phyloP scores from a whole-genome alignment of 2,797 vertebrate species.

The Merluccius polli region DNA sequence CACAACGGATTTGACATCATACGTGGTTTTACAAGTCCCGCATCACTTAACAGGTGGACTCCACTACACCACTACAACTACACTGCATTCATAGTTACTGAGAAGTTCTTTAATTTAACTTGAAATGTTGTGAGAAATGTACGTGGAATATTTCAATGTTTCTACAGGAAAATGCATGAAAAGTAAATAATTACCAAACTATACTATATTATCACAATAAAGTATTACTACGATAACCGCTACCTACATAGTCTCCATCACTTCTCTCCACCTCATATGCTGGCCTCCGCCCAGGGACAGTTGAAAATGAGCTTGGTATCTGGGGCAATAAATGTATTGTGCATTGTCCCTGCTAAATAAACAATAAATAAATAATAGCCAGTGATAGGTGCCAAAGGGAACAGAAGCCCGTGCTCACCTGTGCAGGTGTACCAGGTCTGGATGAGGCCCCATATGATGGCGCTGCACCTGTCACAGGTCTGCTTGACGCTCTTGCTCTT shows the following conservation, averaged over 20 bases:
- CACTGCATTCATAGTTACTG: background rate
- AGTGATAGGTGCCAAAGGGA: background rate
- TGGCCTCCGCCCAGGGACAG: too few species aligned
- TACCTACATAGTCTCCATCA: too few species aligned
- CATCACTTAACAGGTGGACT: background rate
- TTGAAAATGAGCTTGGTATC: too few species aligned
- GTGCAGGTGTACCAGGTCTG: conserved; percentile 99
- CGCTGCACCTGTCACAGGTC: conserved; percentile 92
- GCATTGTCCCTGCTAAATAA: too few species aligned
- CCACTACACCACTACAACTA: too few species aligned
- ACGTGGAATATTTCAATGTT: background rate
- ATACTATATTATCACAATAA: background rate
- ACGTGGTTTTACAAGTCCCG: background rate
- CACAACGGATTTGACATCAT: background rate
- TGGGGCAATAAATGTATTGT: too few species aligned
- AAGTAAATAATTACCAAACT: background rate
- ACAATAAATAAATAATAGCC: background rate
- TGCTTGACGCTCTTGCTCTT: conserved; percentile 98
- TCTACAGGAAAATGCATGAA: background rate
- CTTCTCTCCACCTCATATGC: too few species aligned
- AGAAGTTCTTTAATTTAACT: background rate
- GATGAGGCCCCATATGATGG: conserved; percentile 96
- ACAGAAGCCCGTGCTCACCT: conserved; percentile 68
- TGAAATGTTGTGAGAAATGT: background rate
- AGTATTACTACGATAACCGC: background rate